phyloP scores from a whole-genome alignment of 2,113 vertebrate genomes.

The Neomonachus schauinslandi region DNA sequence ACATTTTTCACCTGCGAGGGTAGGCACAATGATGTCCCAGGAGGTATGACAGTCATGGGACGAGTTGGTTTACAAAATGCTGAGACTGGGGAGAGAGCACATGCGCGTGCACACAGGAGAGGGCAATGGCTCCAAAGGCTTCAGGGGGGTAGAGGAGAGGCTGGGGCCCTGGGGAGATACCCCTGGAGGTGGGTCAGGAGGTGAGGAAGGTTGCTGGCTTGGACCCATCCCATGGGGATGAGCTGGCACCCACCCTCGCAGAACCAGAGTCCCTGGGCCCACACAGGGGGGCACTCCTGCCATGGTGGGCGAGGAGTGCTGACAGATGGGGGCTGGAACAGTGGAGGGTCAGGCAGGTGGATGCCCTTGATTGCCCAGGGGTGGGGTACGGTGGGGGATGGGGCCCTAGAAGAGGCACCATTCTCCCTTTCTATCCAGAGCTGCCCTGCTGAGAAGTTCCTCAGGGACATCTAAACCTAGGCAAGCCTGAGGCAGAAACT shows the following conservation, averaged over 20 bases:
- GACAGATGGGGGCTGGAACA: rapidly evolving
- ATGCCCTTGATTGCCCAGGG: background rate
- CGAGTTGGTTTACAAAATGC: background rate
- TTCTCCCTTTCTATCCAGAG: background rate
- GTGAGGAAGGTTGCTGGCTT: background rate
- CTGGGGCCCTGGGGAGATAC: background rate
- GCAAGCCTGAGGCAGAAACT: background rate
- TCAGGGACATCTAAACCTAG: background rate
- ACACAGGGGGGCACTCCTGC: too few species aligned
- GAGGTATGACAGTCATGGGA: rapidly evolving
- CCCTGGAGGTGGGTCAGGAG: background rate
- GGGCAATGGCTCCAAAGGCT: background rate
- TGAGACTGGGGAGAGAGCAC: background rate
- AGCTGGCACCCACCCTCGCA: too few species aligned
- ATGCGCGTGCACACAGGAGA: background rate
- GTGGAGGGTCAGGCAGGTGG: background rate
- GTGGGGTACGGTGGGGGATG: rapidly evolving
- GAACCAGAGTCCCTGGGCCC: background rate
- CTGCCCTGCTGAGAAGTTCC: background rate
- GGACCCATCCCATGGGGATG: too few species aligned
- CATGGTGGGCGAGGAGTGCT: background rate
- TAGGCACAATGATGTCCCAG: background rate
- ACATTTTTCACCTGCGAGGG: background rate
- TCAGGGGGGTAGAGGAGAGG: background rate
- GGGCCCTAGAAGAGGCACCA: background rate